Percentiles rank a stretch among this genome's conserved stretches.
Conservation (phyloP, 1,140 invertebrate species). For the Sitobion miscanthi region DNA sequence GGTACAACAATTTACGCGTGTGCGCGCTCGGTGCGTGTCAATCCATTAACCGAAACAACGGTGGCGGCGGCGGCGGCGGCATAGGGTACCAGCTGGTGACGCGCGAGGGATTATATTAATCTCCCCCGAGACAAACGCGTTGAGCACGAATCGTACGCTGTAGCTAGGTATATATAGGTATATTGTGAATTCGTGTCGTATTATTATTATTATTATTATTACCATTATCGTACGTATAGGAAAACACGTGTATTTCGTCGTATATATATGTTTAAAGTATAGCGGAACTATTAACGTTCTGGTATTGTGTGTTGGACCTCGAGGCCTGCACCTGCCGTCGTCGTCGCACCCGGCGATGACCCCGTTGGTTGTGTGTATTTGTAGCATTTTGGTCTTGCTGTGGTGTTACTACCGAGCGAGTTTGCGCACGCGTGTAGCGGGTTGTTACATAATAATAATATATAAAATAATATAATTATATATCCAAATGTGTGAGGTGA, state of each 20-base stretch:
- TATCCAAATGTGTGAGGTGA: neutral
- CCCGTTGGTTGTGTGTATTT: neutral
- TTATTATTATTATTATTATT: neutral
- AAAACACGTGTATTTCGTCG: neutral
- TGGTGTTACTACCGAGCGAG: neutral
- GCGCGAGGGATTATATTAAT: neutral
- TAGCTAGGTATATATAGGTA: neutral
- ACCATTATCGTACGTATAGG: neutral
- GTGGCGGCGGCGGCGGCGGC: too few relatives aligned
- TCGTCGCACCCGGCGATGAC: slow-evolving; percentile 7
- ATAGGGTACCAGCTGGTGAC: neutral
- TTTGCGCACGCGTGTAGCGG: neutral
- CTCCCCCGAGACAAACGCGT: neutral
- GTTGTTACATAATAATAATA: neutral
- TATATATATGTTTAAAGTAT: slow-evolving; percentile 19
- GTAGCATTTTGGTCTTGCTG: neutral
- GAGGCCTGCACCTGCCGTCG: neutral
- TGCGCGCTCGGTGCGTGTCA: neutral
- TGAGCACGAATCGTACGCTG: neutral
- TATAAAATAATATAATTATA: too few relatives aligned
- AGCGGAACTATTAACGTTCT: slow-evolving; percentile 1
- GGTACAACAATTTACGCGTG: neutral
- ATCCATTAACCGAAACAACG: neutral
- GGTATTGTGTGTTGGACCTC: neutral
- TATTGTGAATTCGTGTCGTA: neutral